Evolutionary conservation across 2,888 invertebrate genomes (phyloP), one percentile per base, ranked within the genome.

Genomic region (Drosophila ustulata): DNA sequence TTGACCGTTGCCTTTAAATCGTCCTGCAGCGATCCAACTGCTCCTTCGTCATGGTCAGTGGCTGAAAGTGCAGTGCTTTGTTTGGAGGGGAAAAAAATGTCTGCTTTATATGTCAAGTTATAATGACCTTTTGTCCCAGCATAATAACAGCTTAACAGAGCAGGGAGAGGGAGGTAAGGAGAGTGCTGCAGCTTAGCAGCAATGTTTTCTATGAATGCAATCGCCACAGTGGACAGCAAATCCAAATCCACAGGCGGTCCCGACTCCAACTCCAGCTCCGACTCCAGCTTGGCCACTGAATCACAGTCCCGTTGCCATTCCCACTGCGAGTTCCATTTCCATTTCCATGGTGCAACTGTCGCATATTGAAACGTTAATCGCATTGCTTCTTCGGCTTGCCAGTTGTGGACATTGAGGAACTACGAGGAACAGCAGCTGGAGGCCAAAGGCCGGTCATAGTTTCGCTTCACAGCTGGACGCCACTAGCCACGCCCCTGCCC

Each of bases 291-390:
- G 28, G 28, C 41, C 23, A 11, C 52, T 52, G 28, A 28, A 0
- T 28, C 28, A 0, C 4, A 26, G 18, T 43, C 18, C 18, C 18
- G 18, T 18, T 18, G 18, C 51, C 26, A 18, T 56, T 52, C 39
- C 62, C 52, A 34, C 37, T 28, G 5, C 4, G 5, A 28, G 28
- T 53, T 50, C 66, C 66, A 43, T 45, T 53, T 50, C 66, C 65
- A 43, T 47, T 69, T 68, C 73, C 86, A 85, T 71, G 86, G 69
- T 75, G 75, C 82, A 85, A 85, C 83, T 85, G 87, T 83, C 82
- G 84, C 82, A 86, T 81, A 83, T 83, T 83, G 84, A 79, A 83
- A 83, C 87, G 87, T 87, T 83, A 83, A 83, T 83, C 82, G 87
- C 82, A 86, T 80, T 82, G 83, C 66, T 65, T 52, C 65, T 41